Conservation (phyloP, 1,140 invertebrate species). For the Magallana ariakensis region DNA sequence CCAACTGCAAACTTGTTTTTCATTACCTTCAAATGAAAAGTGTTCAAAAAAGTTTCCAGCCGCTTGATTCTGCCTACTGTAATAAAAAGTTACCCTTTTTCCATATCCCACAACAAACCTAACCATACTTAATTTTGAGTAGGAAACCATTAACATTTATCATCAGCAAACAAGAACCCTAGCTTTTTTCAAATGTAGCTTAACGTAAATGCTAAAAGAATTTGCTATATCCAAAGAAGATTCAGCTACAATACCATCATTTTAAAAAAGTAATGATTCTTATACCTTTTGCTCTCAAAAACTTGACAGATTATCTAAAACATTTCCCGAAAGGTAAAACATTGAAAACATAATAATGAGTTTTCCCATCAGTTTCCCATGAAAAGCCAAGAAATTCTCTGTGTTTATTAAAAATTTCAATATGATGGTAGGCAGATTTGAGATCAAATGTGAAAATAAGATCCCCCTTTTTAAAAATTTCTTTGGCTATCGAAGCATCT, state of each 20-base stretch:
- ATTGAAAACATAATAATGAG: constrained; percentile 48
- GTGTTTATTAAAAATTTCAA: constrained; percentile 40
- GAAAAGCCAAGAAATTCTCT: constrained; percentile 42
- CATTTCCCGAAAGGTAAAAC: constrained; percentile 53
- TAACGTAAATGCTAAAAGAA: background rate
- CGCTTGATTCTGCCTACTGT: background rate
- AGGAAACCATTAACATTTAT: constrained; percentile 43
- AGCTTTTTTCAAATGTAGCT: constrained; percentile 1
- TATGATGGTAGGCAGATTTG: constrained; percentile 48
- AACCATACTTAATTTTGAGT: constrained; percentile 15
- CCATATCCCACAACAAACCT: background rate
- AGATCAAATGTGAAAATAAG: constrained; percentile 51
- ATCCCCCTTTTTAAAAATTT: constrained; percentile 39
- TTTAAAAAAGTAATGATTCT: constrained; percentile 46
- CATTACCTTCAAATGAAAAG: background rate
- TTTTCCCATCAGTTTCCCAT: constrained; percentile 23
- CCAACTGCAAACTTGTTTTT: constrained; percentile 14
- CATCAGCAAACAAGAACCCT: constrained; percentile 38
- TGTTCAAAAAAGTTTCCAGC: background rate
- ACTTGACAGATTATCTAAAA: constrained; percentile 40
- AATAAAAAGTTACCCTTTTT: background rate
- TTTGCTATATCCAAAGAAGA: background rate
- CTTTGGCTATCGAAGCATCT: constrained; percentile 31
- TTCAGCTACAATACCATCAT: constrained; percentile 51
- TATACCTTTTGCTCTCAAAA: constrained; percentile 41